These are phyloP conservation scores for Thera britannica DNA, from an alignment of 2,888 invertebrate genomes.

Conservation along the genomic window DNA sequence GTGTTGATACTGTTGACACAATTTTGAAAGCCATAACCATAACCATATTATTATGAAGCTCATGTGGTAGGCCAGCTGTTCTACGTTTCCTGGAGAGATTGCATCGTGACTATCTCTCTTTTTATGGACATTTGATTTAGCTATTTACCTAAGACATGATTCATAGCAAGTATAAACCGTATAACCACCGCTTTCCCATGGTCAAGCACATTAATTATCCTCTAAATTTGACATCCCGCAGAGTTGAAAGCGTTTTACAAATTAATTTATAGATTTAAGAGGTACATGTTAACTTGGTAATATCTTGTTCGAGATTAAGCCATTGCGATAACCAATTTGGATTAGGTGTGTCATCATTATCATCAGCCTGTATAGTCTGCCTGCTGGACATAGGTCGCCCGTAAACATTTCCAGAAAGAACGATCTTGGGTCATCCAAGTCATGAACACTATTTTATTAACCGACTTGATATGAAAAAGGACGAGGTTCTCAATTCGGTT, in stretches of 20 bases:
- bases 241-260: constrained; percentile 40
- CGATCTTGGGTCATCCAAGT: too few relatives aligned
- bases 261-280: constrained; percentile 40
- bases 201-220: constrained; percentile 36
- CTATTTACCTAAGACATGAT: constrained; percentile 8
- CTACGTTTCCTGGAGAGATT: neutral
- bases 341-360: neutral
- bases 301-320: constrained; percentile 19
- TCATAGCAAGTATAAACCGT: constrained; percentile 10
- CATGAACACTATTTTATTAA: too few relatives aligned
- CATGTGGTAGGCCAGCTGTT: too few relatives aligned
- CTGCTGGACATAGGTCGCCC: too few relatives aligned
- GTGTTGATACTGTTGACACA: too few relatives aligned
- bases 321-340: neutral
- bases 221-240: constrained; percentile 35
- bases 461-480: too few relatives aligned
- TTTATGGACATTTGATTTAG: neutral
- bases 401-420: too few relatives aligned
- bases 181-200: constrained; percentile 36
- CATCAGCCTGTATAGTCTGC: neutral
- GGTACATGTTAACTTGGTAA: constrained; percentile 40
- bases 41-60: too few relatives aligned
- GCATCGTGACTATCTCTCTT: neutral
- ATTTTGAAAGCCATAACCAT: too few relatives aligned
- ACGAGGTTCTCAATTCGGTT: too few relatives aligned